A percentile compares a stretch with the other conserved stretches of the same genome.
Conservation (phyloP, 2,113 vertebrate species). For the Elaphurus davidianus region DNA sequence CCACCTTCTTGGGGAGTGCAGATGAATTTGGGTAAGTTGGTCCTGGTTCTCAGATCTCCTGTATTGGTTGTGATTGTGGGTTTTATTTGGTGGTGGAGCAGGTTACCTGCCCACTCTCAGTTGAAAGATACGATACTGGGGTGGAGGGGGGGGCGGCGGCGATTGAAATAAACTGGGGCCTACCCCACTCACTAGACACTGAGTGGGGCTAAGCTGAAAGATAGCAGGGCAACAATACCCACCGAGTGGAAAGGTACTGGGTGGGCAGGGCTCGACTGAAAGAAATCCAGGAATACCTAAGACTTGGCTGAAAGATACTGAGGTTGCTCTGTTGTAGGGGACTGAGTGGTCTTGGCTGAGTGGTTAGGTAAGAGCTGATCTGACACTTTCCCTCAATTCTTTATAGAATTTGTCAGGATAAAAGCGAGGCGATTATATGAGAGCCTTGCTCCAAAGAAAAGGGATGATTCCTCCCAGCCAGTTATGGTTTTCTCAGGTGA, state of each 20-base stretch:
- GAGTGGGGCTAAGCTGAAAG: not conserved
- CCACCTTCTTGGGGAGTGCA: not conserved
- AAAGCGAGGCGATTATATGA: not conserved
- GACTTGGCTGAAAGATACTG: not conserved
- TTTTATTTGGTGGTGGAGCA: not conserved
- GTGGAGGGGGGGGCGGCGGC: not conserved
- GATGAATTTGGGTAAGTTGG: not conserved
- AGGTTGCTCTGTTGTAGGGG: not conserved
- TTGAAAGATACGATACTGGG: not conserved
- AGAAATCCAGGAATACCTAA: not conserved
- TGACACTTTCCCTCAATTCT: not conserved
- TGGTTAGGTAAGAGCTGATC: not conserved
- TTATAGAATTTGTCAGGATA: not conserved
- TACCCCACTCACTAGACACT: not conserved
- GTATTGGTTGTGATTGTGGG: not conserved
- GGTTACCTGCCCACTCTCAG: not conserved
- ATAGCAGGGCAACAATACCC: not conserved
- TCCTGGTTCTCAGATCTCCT: not conserved
- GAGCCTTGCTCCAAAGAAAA: not conserved
- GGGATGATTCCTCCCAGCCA: not conserved
- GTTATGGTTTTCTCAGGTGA: not conserved
- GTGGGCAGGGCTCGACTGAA: not conserved
- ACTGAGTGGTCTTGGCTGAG: not conserved
- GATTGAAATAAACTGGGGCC: not conserved
- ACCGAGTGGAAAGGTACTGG: not conserved